Conservation (phyloP, 2,888 invertebrate species). For the Psylliodes chrysocephalus region DNA sequence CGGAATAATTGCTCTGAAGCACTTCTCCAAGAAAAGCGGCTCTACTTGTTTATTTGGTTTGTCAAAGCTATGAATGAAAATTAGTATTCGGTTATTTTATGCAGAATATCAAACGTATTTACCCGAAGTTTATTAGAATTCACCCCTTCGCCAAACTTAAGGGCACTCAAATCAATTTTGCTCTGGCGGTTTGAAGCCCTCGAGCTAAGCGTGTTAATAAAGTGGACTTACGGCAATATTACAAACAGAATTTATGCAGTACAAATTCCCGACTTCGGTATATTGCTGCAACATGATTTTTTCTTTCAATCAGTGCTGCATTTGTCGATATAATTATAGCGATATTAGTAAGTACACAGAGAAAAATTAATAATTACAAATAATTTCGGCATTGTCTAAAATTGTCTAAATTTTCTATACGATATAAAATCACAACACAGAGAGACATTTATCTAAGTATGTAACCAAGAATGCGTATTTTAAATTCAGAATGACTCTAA, state of each 20-base stretch:
- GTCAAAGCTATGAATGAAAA: conserved; percentile 6
- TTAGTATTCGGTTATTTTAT: conserved; percentile 22
- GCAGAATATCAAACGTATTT: conserved; percentile 23
- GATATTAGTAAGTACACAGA: no score
- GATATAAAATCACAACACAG: no score
- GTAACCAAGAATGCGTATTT: no score
- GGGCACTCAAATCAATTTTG: conserved; percentile 35
- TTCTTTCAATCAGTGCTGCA: no score
- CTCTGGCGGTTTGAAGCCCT: conserved; percentile 30
- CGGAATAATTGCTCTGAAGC: no score
- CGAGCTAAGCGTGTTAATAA: conserved; percentile 26
- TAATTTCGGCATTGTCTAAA: no score
- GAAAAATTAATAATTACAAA: no score
- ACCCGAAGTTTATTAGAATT: conserved; percentile 30
- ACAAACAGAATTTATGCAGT: conserved; percentile 19
- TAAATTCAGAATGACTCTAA: no score
- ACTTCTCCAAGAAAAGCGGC: no score
- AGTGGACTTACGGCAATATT: conserved; percentile 27
- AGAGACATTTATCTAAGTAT: no score
- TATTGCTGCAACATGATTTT: neutral
- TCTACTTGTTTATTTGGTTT: neutral
- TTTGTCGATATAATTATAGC: no score
- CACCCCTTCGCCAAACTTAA: conserved; percentile 32
- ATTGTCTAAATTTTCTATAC: no score
- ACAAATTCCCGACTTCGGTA: conserved; percentile 1